A percentile compares a stretch with the other conserved stretches of the same genome.
These are phyloP conservation scores for Phortica okadai DNA, from an alignment of 2,888 invertebrate species.

Conservation along the genomic window DNA sequence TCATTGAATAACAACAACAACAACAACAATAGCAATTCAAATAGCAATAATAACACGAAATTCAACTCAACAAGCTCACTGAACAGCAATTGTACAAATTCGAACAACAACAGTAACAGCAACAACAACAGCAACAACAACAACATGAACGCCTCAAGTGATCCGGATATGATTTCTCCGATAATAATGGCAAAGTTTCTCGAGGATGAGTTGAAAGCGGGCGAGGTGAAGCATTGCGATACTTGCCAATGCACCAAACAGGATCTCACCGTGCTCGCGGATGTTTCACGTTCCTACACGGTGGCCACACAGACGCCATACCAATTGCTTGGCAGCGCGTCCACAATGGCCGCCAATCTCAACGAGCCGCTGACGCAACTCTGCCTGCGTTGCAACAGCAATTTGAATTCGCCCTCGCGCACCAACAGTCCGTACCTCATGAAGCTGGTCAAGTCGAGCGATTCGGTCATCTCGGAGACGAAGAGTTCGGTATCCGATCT, in stretches of 20 bases:
- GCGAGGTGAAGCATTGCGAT: slow-evolving; percentile 88
- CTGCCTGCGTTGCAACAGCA: slow-evolving; percentile 82
- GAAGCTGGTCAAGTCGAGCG: slow-evolving; percentile 76
- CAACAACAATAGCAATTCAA: slow-evolving; percentile 50
- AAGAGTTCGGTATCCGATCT: slow-evolving; percentile 76
- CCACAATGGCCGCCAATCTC: slow-evolving; percentile 43
- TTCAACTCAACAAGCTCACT: slow-evolving; percentile 14
- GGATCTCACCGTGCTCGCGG: slow-evolving; percentile 78
- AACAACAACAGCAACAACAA: slow-evolving; percentile 45
- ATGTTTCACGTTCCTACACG: slow-evolving; percentile 79
- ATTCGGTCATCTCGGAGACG: slow-evolving; percentile 76
- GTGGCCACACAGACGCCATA: slow-evolving; percentile 82
- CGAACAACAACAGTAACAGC: slow-evolving; percentile 42
- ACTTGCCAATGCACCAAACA: slow-evolving; percentile 84
- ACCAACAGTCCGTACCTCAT: slow-evolving; percentile 76
- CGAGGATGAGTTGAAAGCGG: slow-evolving; percentile 89
- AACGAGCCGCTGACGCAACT: slow-evolving; percentile 72
- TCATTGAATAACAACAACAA: slow-evolving; percentile 40
- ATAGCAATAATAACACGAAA: slow-evolving; percentile 41
- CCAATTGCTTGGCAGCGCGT: slow-evolving; percentile 76
- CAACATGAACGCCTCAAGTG: slow-evolving; percentile 52
- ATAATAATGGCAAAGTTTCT: slow-evolving; percentile 94
- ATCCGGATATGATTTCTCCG: slow-evolving; percentile 82
- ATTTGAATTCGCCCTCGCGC: slow-evolving; percentile 76
- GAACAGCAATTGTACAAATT: slow-evolving; percentile 35